phyloP scores from a whole-genome alignment of 1,140 invertebrate genomes.

The Scaptodrosophila lebanonensis region DNA sequence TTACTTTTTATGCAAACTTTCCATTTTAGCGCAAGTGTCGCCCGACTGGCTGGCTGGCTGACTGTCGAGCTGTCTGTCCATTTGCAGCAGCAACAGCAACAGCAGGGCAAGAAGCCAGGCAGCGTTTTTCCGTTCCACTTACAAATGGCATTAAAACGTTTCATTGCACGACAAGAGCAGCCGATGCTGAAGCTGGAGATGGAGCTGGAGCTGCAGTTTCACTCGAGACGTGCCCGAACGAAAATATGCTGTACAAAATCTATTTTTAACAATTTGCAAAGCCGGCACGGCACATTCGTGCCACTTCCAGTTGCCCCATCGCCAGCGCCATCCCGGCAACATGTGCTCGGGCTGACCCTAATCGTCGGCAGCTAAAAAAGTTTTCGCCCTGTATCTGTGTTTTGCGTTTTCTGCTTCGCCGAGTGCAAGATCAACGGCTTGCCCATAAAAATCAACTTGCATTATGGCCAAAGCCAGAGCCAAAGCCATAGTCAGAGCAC shows the following conservation, averaged over 20 bases:
- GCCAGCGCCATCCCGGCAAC: slow-evolving; percentile 31
- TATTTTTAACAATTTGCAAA: slow-evolving; percentile 63
- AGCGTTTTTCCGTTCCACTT: slow-evolving; percentile 32
- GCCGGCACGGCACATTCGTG: too few relatives aligned
- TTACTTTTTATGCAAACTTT: slow-evolving; percentile 70
- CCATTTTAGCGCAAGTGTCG: slow-evolving; percentile 60
- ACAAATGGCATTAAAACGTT: slow-evolving; percentile 58
- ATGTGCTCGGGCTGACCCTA: slow-evolving; percentile 48
- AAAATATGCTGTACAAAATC: slow-evolving; percentile 34
- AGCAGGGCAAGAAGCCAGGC: background rate
- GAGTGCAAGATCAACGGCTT: slow-evolving; percentile 63
- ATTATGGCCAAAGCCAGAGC: slow-evolving; percentile 61
- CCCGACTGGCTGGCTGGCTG: slow-evolving; percentile 43
- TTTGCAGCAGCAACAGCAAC: too few relatives aligned
- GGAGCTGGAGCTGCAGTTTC: background rate
- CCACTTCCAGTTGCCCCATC: too few relatives aligned
- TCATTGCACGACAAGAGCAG: slow-evolving; percentile 50
- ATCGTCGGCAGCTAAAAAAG: slow-evolving; percentile 1
- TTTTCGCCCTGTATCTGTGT: slow-evolving; percentile 34
- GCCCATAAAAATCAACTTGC: slow-evolving; percentile 66
- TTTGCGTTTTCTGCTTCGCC: slow-evolving; percentile 53
- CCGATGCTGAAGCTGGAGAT: slow-evolving; percentile 17
- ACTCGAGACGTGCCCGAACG: too few relatives aligned
- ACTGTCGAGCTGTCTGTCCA: too few relatives aligned
- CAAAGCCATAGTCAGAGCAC: too few relatives aligned